phyloP scores from a whole-genome alignment of 2,888 invertebrate genomes.

The Zaprionus obscuricornis region DNA sequence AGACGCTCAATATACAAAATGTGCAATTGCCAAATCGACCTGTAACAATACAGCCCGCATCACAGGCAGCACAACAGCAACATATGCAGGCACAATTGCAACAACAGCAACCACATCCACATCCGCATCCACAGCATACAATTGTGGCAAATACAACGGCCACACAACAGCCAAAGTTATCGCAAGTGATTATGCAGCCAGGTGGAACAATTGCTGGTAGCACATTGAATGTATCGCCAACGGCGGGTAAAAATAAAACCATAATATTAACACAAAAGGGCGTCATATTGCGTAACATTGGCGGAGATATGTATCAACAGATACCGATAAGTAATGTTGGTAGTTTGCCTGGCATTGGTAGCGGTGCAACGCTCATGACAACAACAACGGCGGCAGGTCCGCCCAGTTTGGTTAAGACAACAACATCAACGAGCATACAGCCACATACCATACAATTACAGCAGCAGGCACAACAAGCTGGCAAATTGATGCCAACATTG shows the following conservation, averaged over 20 bases:
- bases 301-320: slow-evolving; percentile 83
- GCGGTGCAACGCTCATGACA: slow-evolving; percentile 80
- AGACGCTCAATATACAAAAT: slow-evolving; percentile 83
- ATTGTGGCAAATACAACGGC: slow-evolving; percentile 82
- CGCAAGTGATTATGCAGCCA: slow-evolving; percentile 82
- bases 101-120: slow-evolving; percentile 81
- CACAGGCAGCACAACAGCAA: slow-evolving; percentile 82
- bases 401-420: slow-evolving; percentile 81
- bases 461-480: slow-evolving; percentile 69
- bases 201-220: slow-evolving; percentile 59
- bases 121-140: slow-evolving; percentile 81
- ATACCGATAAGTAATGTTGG: slow-evolving; percentile 83
- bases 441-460: slow-evolving; percentile 74
- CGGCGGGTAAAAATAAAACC: slow-evolving; percentile 81
- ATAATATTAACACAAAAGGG: slow-evolving; percentile 83
- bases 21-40: slow-evolving; percentile 82
- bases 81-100: slow-evolving; percentile 82
- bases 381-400: slow-evolving; percentile 81
- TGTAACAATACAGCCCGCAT: slow-evolving; percentile 83
- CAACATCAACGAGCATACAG: slow-evolving; percentile 70
- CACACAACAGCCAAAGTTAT: slow-evolving; percentile 83
- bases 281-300: slow-evolving; percentile 82
- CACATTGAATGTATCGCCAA: slow-evolving; percentile 69
- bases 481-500: slow-evolving; percentile 81
- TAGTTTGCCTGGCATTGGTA: slow-evolving; percentile 73